phyloP scores from a whole-genome alignment of 2,888 invertebrate species.

The Coleophora deauratella region DNA sequence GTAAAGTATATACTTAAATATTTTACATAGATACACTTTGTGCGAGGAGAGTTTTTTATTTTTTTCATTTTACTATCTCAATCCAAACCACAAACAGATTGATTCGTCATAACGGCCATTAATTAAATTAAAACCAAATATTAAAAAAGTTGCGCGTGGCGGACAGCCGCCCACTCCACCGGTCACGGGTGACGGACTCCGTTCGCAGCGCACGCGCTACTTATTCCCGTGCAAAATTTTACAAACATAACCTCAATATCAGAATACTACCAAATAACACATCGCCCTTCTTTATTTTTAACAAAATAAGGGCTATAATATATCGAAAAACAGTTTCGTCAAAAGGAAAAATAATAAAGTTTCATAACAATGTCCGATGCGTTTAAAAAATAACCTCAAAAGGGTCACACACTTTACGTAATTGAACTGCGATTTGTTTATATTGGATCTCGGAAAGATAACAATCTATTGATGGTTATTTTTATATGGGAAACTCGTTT shows the following conservation, averaged over 20 bases:
- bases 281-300: slow-evolving; percentile 12
- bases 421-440: slow-evolving; percentile 53
- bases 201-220: slow-evolving; percentile 36
- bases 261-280: background rate
- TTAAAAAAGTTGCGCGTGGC: slow-evolving; percentile 53
- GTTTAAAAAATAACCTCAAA: slow-evolving; percentile 37
- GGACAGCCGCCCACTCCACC: slow-evolving; percentile 43
- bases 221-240: slow-evolving; percentile 39
- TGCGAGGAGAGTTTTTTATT: background rate
- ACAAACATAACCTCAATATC: slow-evolving; percentile 12
- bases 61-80: background rate
- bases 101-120: slow-evolving; percentile 41
- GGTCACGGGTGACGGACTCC: slow-evolving; percentile 45
- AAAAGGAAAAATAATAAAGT: slow-evolving; percentile 10
- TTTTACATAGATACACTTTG: too few species aligned
- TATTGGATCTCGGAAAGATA: slow-evolving; percentile 34
- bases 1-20: too few species aligned
- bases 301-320: slow-evolving; percentile 22
- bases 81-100: slow-evolving; percentile 13
- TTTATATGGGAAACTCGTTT: too few species aligned
- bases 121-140: slow-evolving; percentile 63
- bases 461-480: slow-evolving; percentile 19
- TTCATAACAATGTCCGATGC: slow-evolving; percentile 35
- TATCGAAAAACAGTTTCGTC: slow-evolving; percentile 4
- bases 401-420: slow-evolving; percentile 49